Evolutionary conservation across 1,140 invertebrate species (phyloP), one percentile per base, ranked within the genome.

Genomic region (Diplogasteroides magnus): DNA sequence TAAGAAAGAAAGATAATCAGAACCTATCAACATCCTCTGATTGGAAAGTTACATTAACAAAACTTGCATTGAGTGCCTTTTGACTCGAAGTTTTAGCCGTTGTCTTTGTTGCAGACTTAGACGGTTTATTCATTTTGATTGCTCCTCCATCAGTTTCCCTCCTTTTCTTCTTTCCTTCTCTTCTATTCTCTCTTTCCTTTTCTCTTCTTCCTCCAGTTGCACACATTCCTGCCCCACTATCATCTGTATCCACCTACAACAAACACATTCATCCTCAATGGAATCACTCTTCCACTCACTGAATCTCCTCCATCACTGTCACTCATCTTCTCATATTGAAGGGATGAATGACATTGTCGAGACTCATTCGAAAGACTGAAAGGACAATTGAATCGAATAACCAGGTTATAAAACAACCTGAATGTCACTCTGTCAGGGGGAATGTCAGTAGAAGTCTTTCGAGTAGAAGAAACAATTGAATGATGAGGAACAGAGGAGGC

Each of bases 31-130:
- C 27, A 31, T 72, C 70, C 48, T 72, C 70, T 0, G 65, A 48
- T 48, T 72, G 70, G 65, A 72, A 72, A 23, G 64, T 61, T 23
- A 65, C 37, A 63, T 72, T 72, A 1, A 72, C 70, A 31, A 72
- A 72, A 32, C 58, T 62, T 26, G 69, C 61, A 37, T 72, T 67
- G 23, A 32, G n/a, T 23, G 58, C 66, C 19, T 29, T 29, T 13
- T 31, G 26, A 61, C 57, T 63, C 26, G 48, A 26, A 23, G 27
- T 3, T 37, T 68, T 72, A 14, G 37, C 58, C 26, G 48, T 31
- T 23, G 27, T 3, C 28, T 68, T 72, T 14, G 37, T 28, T 23
- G 28, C 37, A 25, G 60, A 14, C 23, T 37, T 28, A 1, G 63
- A 67, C 19, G 61, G 61, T 14, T 60, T 61, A 23, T 72, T 68